Percentiles rank a stretch among this genome's conserved stretches.
These are phyloP conservation scores for Anorthoa munda DNA, from an alignment of 2,888 invertebrate genomes.

Conservation along the genomic window DNA sequence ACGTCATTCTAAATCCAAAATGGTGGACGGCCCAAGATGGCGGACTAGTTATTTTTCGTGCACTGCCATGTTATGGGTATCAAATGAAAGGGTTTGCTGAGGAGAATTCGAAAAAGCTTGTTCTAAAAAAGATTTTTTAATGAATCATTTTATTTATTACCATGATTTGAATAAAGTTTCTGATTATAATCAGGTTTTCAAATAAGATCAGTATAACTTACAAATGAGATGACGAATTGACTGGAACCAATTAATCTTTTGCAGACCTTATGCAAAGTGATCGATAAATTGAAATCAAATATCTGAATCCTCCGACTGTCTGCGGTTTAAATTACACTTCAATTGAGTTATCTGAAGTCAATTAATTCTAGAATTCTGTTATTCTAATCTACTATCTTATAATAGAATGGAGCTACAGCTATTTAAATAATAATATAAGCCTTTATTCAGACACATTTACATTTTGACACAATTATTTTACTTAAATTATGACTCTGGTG, in stretches of 20 bases:
- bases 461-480: too few species aligned
- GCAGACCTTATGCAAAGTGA: slow-evolving; percentile 29
- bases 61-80: too few species aligned
- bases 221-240: slow-evolving; percentile 26
- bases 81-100: too few species aligned
- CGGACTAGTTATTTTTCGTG: too few species aligned
- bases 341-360: slow-evolving; percentile 46
- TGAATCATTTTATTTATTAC: too few species aligned
- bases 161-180: not conserved
- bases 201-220: slow-evolving; percentile 13
- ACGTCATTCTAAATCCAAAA: too few species aligned
- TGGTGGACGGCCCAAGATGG: too few species aligned
- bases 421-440: too few species aligned
- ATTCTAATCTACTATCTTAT: slow-evolving; percentile 46
- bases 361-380: slow-evolving; percentile 50
- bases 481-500: too few species aligned
- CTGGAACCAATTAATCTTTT: slow-evolving; percentile 54
- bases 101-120: too few species aligned
- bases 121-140: too few species aligned
- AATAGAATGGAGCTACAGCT: not conserved
- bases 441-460: too few species aligned
- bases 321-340: slow-evolving; percentile 48
- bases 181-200: slow-evolving; percentile 8
- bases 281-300: slow-evolving; percentile 57
- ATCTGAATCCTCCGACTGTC: slow-evolving; percentile 39